These are phyloP conservation scores for Neotoxoptera formosana DNA, from an alignment of 1,140 invertebrate species.

Conservation along the genomic window DNA sequence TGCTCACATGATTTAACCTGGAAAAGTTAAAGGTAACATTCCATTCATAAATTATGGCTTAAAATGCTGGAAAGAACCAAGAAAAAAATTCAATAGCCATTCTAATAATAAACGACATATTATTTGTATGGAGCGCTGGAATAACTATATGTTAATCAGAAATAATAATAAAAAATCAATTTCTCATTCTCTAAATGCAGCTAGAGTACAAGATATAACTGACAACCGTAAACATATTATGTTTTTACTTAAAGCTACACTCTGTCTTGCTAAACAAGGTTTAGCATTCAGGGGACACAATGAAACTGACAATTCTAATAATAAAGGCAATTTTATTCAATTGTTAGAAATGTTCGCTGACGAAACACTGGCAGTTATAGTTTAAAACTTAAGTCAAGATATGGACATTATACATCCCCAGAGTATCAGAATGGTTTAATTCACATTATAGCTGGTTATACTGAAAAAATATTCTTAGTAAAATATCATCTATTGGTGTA, in stretches of 20 bases:
- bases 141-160: constrained; percentile 1
- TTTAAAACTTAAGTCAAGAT: not conserved
- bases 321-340: constrained; percentile 34
- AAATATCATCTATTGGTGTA: constrained; percentile 1
- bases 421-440: not conserved
- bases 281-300: constrained; percentile 35
- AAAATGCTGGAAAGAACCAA: constrained; percentile 16
- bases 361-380: too few species aligned
- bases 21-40: not conserved
- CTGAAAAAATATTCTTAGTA: not conserved
- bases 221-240: not conserved
- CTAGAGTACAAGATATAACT: not conserved
- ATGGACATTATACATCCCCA: constrained; percentile 25
- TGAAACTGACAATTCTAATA: not conserved
- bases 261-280: constrained; percentile 2
- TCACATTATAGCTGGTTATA: not conserved
- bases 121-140: not conserved
- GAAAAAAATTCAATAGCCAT: not conserved
- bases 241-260: constrained; percentile 9
- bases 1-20: not conserved
- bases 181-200: not conserved
- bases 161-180: not conserved
- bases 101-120: not conserved
- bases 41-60: constrained; percentile 7
- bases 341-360: constrained; percentile 33